These are phyloP conservation scores for Burhinus bistriatus DNA, from an alignment of 2,113 vertebrate species.

Conservation along the genomic window DNA sequence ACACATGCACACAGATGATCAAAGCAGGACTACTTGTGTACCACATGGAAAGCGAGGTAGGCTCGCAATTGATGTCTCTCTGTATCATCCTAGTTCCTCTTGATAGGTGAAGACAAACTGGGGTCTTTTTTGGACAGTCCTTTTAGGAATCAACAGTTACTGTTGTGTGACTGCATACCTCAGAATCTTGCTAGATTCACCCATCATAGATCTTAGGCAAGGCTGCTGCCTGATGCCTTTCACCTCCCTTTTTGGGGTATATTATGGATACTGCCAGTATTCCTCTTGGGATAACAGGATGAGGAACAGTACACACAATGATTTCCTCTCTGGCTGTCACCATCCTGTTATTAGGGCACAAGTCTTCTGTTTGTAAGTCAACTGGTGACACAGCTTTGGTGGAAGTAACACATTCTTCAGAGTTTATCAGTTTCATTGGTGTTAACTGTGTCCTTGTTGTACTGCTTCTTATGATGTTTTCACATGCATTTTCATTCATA, in stretches of 20 bases:
- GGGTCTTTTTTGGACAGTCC: neutral
- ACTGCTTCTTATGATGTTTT: neutral
- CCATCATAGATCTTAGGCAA: neutral
- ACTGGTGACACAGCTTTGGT: neutral
- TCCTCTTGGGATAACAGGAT: neutral
- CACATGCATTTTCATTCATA: neutral
- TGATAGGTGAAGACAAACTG: neutral
- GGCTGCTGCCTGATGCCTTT: neutral
- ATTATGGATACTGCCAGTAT: neutral
- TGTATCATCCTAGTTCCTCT: neutral
- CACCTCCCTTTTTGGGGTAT: neutral
- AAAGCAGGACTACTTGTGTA: neutral
- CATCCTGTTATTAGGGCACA: neutral
- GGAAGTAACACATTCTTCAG: neutral
- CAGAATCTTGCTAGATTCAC: neutral
- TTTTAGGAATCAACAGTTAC: neutral
- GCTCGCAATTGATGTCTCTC: neutral
- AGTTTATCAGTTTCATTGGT: neutral
- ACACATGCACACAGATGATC: neutral
- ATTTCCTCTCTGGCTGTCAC: neutral
- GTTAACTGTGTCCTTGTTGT: neutral
- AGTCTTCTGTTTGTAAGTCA: neutral
- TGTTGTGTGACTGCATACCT: neutral
- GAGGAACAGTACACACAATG: neutral
- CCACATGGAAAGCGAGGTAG: neutral